phyloP scores from a whole-genome alignment of 1,140 invertebrate species.

The Formica exsecta region DNA sequence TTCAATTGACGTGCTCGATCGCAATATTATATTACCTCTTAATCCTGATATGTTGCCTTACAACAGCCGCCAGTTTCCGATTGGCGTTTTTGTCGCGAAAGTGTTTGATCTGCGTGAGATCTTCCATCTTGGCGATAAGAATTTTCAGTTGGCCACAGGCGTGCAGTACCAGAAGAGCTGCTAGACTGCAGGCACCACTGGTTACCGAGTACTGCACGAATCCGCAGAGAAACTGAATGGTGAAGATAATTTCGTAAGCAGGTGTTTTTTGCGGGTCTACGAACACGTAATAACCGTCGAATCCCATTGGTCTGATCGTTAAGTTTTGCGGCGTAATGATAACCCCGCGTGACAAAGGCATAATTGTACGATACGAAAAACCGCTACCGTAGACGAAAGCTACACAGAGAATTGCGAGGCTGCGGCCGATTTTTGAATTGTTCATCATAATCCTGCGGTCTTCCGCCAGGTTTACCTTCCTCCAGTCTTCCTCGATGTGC shows the following conservation, averaged over 20 bases:
- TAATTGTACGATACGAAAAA: conserved; percentile 42
- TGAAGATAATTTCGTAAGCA: conserved; percentile 71
- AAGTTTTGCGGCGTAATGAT: conserved; percentile 22
- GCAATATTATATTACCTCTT: conserved; percentile 44
- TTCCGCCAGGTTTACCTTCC: neutral
- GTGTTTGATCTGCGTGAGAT: neutral
- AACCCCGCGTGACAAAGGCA: conserved; percentile 25
- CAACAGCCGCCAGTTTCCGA: conserved; percentile 67
- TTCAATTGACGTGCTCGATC: neutral
- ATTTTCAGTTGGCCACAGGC: conserved; percentile 76
- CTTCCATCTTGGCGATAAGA: conserved; percentile 62
- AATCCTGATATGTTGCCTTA: conserved; percentile 72
- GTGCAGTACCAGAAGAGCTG: conserved; percentile 74
- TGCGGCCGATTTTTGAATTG: conserved; percentile 35
- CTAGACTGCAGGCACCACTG: conserved; percentile 66
- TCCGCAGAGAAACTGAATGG: conserved; percentile 67
- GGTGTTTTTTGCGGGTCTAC: conserved; percentile 66
- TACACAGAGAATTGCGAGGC: neutral
- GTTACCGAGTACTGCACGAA: conserved; percentile 70
- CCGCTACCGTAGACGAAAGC: conserved; percentile 49
- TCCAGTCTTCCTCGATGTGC: conserved; percentile 77
- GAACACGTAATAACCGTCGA: conserved; percentile 65
- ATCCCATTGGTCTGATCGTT: conserved; percentile 59
- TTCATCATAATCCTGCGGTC: conserved; percentile 33
- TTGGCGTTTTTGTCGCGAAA: conserved; percentile 16